A percentile compares a stretch with the other conserved stretches of the same genome.
Conservation (phyloP, 2,797 vertebrate species). For the Microcaecilia unicolor region DNA sequence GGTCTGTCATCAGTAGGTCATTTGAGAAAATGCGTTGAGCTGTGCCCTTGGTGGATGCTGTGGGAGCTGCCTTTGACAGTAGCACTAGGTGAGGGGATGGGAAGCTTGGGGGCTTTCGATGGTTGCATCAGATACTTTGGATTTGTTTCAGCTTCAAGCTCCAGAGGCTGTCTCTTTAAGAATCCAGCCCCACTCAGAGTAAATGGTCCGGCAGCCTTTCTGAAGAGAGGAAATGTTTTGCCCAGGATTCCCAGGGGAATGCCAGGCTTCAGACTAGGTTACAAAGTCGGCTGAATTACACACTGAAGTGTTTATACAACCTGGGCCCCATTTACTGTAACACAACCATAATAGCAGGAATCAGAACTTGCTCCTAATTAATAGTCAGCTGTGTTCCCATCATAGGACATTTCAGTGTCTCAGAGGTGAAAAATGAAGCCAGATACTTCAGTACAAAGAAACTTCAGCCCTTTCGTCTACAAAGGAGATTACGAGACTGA, state of each 20-base stretch:
- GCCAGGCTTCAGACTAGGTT: slow-evolving; percentile 21
- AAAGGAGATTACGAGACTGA: not conserved
- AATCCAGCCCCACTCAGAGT: too few relatives aligned
- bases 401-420: slow-evolving; percentile 4
- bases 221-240: slow-evolving; percentile 33
- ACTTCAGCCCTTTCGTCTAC: slow-evolving; percentile 11
- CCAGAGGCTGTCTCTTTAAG: too few relatives aligned
- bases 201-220: too few relatives aligned
- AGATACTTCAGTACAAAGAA: slow-evolving; percentile 6
- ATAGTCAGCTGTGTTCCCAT: slow-evolving; percentile 3
- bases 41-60: too few relatives aligned
- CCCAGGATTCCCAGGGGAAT: slow-evolving; percentile 34
- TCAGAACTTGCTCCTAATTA: slow-evolving; percentile 7
- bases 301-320: slow-evolving; percentile 29
- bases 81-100: too few relatives aligned
- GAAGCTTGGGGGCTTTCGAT: too few relatives aligned
- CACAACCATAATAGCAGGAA: not conserved
- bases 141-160: too few relatives aligned
- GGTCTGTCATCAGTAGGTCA: too few relatives aligned
- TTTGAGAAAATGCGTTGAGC: too few relatives aligned
- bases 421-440: slow-evolving; percentile 7
- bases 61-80: too few relatives aligned
- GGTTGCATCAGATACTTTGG: too few relatives aligned
- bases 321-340: slow-evolving; percentile 8
- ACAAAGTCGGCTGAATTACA: slow-evolving; percentile 26